Percentiles rank a stretch among this genome's conserved stretches.
phyloP scores from a whole-genome alignment of 1,140 invertebrate species.

The Meloidogyne chitwoodi region DNA sequence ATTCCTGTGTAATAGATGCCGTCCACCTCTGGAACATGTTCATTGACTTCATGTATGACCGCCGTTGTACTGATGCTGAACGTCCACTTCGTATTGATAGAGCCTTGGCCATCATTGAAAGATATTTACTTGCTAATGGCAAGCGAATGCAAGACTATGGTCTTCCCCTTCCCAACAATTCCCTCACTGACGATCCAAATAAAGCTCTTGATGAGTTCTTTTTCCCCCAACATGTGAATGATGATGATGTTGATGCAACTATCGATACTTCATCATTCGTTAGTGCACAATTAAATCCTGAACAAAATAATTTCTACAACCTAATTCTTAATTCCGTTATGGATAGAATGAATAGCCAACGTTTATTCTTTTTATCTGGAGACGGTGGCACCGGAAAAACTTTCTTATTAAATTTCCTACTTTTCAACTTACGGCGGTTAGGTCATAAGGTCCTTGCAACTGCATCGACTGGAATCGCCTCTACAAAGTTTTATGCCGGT shows the following conservation, averaged over 20 bases:
- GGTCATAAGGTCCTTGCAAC: not conserved
- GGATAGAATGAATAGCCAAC: too few species aligned
- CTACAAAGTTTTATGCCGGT: too few species aligned
- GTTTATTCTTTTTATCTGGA: too few species aligned
- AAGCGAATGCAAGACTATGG: too few species aligned
- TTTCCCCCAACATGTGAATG: too few species aligned
- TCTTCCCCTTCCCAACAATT: not conserved
- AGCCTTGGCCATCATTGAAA: not conserved
- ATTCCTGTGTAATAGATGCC: too few species aligned
- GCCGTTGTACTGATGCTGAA: not conserved
- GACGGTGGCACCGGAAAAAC: not conserved
- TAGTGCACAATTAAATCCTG: not conserved
- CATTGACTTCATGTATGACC: too few species aligned
- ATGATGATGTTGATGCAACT: not conserved
- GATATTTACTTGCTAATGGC: not conserved
- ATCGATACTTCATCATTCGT: not conserved
- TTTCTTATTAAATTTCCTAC: constrained; percentile 4
- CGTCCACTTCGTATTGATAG: not conserved
- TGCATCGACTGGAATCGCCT: constrained; percentile 13
- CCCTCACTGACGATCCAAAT: not conserved
- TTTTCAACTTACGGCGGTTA: not conserved
- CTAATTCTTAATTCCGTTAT: not conserved
- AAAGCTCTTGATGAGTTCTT: not conserved
- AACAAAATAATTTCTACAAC: not conserved
- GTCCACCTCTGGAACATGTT: too few species aligned